Conservation (phyloP, 2,888 invertebrate genomes). For the Cynaeus angustus region DNA sequence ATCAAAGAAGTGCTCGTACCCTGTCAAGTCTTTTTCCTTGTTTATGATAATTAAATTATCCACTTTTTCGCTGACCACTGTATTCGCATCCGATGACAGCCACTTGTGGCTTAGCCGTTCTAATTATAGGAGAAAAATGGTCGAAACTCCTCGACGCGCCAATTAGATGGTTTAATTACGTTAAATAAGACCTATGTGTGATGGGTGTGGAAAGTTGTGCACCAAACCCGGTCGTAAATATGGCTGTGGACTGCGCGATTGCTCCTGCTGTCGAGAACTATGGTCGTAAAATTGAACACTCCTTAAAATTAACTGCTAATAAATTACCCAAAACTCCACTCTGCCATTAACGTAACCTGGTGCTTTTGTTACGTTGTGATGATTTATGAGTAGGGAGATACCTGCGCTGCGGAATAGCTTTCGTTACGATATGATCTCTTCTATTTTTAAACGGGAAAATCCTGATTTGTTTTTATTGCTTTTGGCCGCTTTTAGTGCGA, state of each 20-base stretch:
- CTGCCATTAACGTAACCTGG: constrained; percentile 65
- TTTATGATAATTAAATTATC: constrained; percentile 46
- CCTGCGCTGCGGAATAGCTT: constrained; percentile 24
- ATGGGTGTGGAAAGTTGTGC: constrained; percentile 56
- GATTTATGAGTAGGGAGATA: constrained; percentile 57
- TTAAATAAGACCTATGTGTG: constrained; percentile 40
- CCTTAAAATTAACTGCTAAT: constrained; percentile 71
- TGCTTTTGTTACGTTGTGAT: constrained; percentile 59
- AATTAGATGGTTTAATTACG: constrained; percentile 42
- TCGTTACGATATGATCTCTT: constrained; percentile 8
- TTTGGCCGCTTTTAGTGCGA: neutral
- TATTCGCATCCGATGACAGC: constrained; percentile 21
- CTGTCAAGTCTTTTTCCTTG: constrained; percentile 1
- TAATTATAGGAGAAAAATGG: constrained; percentile 11
- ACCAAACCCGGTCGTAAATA: constrained; percentile 62
- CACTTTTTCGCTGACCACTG: constrained; percentile 36
- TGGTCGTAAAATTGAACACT: constrained; percentile 69
- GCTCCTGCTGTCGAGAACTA: constrained; percentile 58
- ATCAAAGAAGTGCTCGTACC: too few species aligned
- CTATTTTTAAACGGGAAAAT: neutral
- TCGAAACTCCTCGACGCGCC: constrained; percentile 8
- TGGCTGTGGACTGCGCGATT: constrained; percentile 60
- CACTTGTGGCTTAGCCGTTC: constrained; percentile 14
- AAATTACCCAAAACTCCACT: constrained; percentile 66
- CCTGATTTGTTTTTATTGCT: neutral